Percentiles rank a stretch among this genome's conserved stretches.
phyloP scores from a whole-genome alignment of 2,797 vertebrate genomes.

The Nasua narica region DNA sequence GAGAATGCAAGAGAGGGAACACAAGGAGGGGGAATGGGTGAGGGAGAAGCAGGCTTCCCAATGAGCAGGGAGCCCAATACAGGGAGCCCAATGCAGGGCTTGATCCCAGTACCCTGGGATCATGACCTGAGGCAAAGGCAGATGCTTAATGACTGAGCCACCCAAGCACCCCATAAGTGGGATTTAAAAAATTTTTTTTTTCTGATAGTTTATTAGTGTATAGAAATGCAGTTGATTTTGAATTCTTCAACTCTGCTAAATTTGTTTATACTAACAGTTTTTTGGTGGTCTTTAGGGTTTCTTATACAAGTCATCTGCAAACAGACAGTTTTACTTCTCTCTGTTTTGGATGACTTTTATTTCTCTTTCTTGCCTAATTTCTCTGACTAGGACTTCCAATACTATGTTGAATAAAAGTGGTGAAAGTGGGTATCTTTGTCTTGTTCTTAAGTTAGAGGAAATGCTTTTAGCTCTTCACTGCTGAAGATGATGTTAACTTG shows the following conservation, averaged over 20 bases:
- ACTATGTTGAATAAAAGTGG: background rate
- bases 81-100: no score
- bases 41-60: no score
- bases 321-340: background rate
- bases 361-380: background rate
- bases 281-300: background rate
- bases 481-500: background rate
- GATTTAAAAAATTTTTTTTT: background rate
- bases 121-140: no score
- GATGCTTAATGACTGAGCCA: no score
- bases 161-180: background rate
- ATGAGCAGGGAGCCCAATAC: no score
- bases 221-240: background rate
- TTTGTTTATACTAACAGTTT: background rate
- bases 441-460: background rate
- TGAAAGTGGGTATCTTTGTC: background rate
- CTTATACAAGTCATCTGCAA: background rate
- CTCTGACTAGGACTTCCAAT: background rate
- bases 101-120: no score
- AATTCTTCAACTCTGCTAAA: background rate
- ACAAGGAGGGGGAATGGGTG: no score
- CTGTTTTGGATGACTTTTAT: background rate
- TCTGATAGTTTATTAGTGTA: background rate
- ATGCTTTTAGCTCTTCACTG: background rate
- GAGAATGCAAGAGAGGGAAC: no score